These are phyloP conservation scores for Platysteira castanea DNA, from an alignment of 2,113 vertebrate genomes.

Conservation along the genomic window DNA sequence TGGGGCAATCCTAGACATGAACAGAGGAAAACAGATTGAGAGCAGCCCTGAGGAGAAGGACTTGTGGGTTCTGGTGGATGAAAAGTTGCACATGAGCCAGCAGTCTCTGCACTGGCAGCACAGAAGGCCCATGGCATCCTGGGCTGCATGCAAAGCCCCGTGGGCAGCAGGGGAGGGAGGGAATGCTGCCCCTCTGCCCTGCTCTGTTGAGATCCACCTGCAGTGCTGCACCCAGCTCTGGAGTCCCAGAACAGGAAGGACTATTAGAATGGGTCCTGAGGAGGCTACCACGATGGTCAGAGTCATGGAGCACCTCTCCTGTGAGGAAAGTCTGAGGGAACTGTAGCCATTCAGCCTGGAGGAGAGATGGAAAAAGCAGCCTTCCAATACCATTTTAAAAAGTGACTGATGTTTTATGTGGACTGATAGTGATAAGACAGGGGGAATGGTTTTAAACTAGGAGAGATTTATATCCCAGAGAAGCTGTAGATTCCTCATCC, in stretches of 20 bases:
- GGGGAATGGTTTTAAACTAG: neutral
- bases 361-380: neutral
- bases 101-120: neutral
- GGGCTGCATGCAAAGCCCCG: neutral
- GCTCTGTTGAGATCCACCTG: neutral
- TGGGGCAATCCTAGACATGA: neutral
- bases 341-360: neutral
- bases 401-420: rapidly evolving
- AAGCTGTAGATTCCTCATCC: neutral
- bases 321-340: no score
- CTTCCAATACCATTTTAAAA: neutral
- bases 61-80: neutral
- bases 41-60: neutral
- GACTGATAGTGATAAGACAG: no score
- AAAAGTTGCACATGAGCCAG: neutral
- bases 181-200: neutral
- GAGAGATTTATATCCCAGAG: neutral
- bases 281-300: neutral
- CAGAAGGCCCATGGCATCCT: neutral
- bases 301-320: neutral
- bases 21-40: neutral
- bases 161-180: neutral
- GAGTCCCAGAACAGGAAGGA: neutral
- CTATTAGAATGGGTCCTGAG: neutral
- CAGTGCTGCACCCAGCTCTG: neutral